Evolutionary conservation across 2,888 invertebrate genomes (phyloP).

Genomic region (Calephelis perditalis): DNA sequence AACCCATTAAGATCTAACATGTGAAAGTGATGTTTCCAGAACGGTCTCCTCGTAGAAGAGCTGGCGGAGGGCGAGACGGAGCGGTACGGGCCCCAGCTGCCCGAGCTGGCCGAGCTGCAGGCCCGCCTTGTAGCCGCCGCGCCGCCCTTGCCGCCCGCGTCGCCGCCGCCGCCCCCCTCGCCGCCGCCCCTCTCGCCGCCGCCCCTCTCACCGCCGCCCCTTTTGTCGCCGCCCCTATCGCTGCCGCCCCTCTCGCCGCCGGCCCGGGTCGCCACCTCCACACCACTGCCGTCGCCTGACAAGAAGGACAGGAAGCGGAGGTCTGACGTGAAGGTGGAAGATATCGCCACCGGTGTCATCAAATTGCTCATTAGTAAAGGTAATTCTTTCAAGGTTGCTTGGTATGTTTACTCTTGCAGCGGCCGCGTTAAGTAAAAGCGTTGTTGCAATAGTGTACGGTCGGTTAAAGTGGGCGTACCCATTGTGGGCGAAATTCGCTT

Average conservation of each 20-base stretch:
- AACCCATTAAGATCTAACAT: too few relatives aligned
- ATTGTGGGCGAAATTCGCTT: too few relatives aligned
- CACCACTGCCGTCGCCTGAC: conserved; percentile 26
- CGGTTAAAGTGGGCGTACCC: too few relatives aligned
- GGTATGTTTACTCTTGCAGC: too few relatives aligned
- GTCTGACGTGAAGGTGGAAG: conserved; percentile 32
- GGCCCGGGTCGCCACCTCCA: conserved; percentile 21
- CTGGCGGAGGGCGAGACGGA: conserved; percentile 34
- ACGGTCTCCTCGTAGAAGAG: conserved; percentile 53
- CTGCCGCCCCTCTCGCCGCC: conserved; percentile 23
- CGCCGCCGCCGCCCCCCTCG: conserved; percentile 36
- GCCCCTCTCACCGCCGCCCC: conserved; percentile 21
- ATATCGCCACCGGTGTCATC: conserved; percentile 29
- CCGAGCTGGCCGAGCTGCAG: conserved; percentile 55
- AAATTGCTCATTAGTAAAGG: conserved; percentile 40
- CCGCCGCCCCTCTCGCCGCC: conserved; percentile 22
- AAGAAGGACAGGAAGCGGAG: conserved; percentile 41
- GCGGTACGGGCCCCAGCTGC: conserved; percentile 34
- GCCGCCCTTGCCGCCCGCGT: conserved; percentile 33
- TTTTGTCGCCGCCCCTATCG: conserved; percentile 29
- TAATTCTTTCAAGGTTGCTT: conserved; percentile 21
- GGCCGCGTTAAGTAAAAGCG: too few relatives aligned
- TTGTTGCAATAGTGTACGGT: too few relatives aligned
- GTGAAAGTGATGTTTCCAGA: conserved; percentile 30
- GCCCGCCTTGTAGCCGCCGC: conserved; percentile 49